Evolutionary conservation across 2,888 invertebrate species (phyloP), one percentile per base, ranked within the genome.

Genomic region (Sinohyriopsis cumingii): DNA sequence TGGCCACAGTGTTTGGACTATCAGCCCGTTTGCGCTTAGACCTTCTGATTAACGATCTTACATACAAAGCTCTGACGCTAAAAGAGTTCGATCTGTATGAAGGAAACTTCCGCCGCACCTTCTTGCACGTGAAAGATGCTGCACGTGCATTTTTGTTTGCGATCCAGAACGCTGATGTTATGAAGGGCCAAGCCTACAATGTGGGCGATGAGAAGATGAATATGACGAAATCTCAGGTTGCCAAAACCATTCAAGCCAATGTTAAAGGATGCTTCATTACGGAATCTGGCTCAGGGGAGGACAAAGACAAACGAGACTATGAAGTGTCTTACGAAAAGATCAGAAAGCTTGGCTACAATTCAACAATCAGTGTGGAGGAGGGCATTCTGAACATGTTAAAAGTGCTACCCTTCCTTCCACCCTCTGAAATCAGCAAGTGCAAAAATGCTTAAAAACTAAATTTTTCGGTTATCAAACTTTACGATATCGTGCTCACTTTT

Each of bases 151-250:
- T 90, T 72, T 68, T 88, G 2, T 89, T 90, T 70, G 86, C 89
- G 7, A 60, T 89, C 5, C 77, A 86, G 54, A 83, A 89, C 69
- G 86, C 86, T 67, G 79, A 83, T 33, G 45, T 67, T 24, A 89
- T 90, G 89, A 76, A 80, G 64, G 89, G 89, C 22, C 73, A 82
- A 57, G 87, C 88, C 0, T 90, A 81, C 75, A 90, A 90, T 76
- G 88, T 90, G 20, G 89, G 90, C 1, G 89, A 89, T 68, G 89
- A 90, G 69, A 74, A 80, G 60, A 85, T 89, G 87, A 90, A 90
- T 76, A 83, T 89, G 83, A 87, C 88, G 53, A 90, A 90, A 76
- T 78, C 79, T 0, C 81, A 87, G 28, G 86, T 87, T 6, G 89
- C 89, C 1, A 75, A 73, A 57, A 72, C 80, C 12, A 90, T 90